A percentile compares a stretch with the other conserved stretches of the same genome.
Conservation (phyloP, 2,113 vertebrate species). For the Penelope pileata region DNA sequence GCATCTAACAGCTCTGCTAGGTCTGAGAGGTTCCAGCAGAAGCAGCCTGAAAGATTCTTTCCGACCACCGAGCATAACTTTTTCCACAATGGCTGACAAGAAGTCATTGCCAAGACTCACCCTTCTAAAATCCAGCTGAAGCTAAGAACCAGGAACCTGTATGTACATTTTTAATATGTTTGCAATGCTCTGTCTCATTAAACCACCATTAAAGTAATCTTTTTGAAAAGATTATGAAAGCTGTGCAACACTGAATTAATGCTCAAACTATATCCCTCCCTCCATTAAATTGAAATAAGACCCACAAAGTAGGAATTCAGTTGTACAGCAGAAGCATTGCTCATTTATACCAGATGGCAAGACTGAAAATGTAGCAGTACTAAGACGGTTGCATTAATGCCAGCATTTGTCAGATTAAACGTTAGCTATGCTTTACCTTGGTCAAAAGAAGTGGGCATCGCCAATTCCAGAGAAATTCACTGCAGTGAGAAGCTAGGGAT, state of each 20-base stretch:
- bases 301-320: neutral
- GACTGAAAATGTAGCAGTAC: neutral
- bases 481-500: neutral
- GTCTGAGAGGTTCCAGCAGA: neutral
- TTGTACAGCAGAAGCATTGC: neutral
- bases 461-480: neutral
- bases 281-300: neutral
- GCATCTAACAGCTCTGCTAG: neutral
- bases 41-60: conserved; percentile 5
- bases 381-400: neutral
- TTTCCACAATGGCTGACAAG: neutral
- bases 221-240: neutral
- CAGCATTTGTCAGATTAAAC: neutral
- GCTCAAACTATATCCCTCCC: neutral
- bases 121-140: neutral
- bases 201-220: neutral
- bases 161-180: neutral
- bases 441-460: neutral
- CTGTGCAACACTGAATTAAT: neutral
- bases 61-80: neutral
- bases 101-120: neutral
- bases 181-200: neutral
- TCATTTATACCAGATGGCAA: neutral
- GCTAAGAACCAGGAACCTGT: neutral
- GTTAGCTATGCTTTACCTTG: neutral